Base-by-base conservation (phyloP, 2,888 invertebrate genomes). In the Cyclophora punctaria region DNA sequence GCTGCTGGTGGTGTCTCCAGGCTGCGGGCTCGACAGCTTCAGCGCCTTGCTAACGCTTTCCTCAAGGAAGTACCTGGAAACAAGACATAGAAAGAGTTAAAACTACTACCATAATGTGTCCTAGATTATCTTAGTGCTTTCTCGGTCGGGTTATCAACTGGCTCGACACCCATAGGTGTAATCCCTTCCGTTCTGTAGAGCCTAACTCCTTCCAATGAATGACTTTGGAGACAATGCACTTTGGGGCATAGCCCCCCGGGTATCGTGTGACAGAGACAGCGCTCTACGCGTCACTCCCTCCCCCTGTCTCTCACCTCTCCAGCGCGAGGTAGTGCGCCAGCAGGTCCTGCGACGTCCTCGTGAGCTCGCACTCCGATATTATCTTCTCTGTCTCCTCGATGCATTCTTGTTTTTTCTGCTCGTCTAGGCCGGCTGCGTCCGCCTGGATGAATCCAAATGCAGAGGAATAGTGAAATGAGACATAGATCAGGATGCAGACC, bases 1-100 rank as follows among this genome's bases (percentile, higher is more conserved):
- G 62, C 96, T 98, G 3, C 98, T 97, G 1, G 94, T 94, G 60
- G 93, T 91, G 52, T 92, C 92, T 3, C 93, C 93, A n/a, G 90
- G 82, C 62, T 95, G 94, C 35, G 93, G 88, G 0, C 90, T 83
- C 67, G 97, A 96, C 90, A 97, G 90, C 51, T 92, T 91, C 48
- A 97, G 90, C 2, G 98, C 99, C 83, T 98, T 99, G 46, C 93
- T 91, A 0, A 98, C 95, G 69, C 97, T 98, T 80, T 98, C 98
- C 62, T 96, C 95, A 91, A 99, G 93, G 78, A 97, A 99, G 80
- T 95, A 98, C 72, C 91, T 91, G 51, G 0, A 57, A 45, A 20
- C 20, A 20, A 20, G 20, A 20, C 20, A 20, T 20, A 20, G 20
- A 20, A 20, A 20, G 20, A 1, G 2, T 20, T 20, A 20, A 20